These are phyloP conservation scores for Philhelius pedissequus DNA, from an alignment of 2,888 invertebrate species.

Conservation along the genomic window DNA sequence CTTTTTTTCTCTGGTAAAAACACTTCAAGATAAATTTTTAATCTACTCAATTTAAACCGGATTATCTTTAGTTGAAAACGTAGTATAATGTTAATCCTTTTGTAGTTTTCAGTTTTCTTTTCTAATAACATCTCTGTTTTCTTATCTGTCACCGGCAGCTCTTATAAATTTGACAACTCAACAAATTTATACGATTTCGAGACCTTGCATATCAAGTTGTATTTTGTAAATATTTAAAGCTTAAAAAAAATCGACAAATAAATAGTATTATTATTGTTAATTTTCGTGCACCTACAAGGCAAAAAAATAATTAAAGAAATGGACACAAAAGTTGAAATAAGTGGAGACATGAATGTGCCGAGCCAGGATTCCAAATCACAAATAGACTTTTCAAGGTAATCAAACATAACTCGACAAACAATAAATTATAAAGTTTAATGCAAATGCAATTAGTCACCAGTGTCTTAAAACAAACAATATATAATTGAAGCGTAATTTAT, in stretches of 20 bases:
- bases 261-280: background rate
- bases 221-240: conserved; percentile 20
- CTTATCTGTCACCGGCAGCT: background rate
- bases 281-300: background rate
- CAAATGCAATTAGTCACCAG: too few species aligned
- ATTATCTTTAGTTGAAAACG: too few species aligned
- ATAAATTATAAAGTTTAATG: too few species aligned
- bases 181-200: background rate
- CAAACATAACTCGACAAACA: background rate
- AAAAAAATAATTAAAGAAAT: conserved; percentile 45
- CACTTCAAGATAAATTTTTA: too few species aligned
- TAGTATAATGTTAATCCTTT: too few species aligned
- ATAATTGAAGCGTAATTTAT: background rate
- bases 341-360: conserved; percentile 74
- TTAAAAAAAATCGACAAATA: conserved; percentile 6
- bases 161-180: conserved; percentile 15
- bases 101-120: background rate
- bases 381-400: conserved; percentile 73
- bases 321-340: conserved; percentile 72
- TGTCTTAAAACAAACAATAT: background rate
- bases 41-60: too few species aligned
- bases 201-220: too few species aligned
- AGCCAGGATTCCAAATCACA: conserved; percentile 65
- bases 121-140: background rate
- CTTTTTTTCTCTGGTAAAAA: too few species aligned